Conservation (phyloP, 1,140 invertebrate genomes). For the Paraescarpia echinospica region DNA sequence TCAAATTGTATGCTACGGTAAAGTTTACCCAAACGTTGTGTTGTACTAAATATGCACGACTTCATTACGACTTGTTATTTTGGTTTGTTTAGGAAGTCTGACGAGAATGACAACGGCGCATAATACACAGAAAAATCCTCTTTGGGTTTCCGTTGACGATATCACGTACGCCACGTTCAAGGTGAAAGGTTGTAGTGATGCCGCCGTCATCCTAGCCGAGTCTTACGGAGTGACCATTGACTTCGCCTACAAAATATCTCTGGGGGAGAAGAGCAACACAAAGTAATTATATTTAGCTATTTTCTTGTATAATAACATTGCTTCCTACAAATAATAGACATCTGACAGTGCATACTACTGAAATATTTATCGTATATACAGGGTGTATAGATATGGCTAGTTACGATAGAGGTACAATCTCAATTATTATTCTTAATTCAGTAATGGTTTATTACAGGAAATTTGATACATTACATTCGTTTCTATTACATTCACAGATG, state of each 20-base stretch:
- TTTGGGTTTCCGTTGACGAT: background rate
- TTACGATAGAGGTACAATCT: too few species aligned
- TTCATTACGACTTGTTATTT: background rate
- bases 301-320: too few species aligned
- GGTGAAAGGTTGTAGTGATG: background rate
- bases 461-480: too few species aligned
- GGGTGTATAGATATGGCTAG: too few species aligned
- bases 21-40: background rate
- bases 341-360: too few species aligned
- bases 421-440: too few species aligned
- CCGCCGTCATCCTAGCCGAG: background rate
- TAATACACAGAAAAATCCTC: background rate
- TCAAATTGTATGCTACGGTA: background rate
- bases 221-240: background rate
- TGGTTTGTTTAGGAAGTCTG: background rate
- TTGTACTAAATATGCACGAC: background rate
- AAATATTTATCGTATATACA: too few species aligned
- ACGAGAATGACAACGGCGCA: background rate
- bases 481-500: too few species aligned
- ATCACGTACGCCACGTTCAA: slow-evolving; percentile 12
- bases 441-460: too few species aligned
- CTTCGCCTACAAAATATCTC: background rate
- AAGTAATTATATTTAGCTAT: background rate
- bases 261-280: background rate
- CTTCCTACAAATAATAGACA: too few species aligned